Percentiles rank a stretch among this genome's conserved stretches.
phyloP scores from a whole-genome alignment of 2,797 vertebrate species.

The Phoeniculus purpureus region DNA sequence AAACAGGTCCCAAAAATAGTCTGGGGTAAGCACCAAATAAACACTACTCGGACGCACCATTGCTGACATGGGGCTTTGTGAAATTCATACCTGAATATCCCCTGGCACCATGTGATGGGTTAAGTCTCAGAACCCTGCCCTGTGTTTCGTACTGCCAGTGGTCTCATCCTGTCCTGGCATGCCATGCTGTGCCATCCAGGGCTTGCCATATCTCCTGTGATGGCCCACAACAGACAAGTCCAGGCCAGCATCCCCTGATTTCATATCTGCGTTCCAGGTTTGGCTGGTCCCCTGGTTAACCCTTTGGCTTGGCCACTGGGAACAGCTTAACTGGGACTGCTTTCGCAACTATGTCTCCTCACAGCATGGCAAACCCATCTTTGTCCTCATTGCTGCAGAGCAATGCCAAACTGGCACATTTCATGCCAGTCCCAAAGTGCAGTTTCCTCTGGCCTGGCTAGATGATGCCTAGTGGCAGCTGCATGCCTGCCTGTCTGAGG shows the following conservation, averaged over 20 bases:
- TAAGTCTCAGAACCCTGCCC: background rate
- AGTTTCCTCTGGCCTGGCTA: background rate
- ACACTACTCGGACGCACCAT: background rate
- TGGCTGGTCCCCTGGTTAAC: background rate
- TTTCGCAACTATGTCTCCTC: background rate
- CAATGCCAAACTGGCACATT: background rate
- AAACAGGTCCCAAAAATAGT: conserved; percentile 27
- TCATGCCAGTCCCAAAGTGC: background rate
- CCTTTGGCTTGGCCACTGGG: background rate
- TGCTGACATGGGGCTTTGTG: background rate
- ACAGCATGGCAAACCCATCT: background rate
- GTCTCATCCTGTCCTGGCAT: background rate
- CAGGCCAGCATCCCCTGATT: fast-evolving
- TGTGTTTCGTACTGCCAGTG: fast-evolving
- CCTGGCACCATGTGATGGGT: fast-evolving
- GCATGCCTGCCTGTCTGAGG: background rate
- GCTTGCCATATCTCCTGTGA: background rate
- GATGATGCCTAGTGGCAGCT: background rate
- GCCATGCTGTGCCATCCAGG: background rate
- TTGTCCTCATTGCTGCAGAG: fast-evolving
- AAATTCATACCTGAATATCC: background rate
- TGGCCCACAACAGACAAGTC: fast-evolving
- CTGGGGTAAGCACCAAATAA: background rate
- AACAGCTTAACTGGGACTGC: background rate
- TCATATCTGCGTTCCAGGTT: background rate